phyloP scores from a whole-genome alignment of 2,888 invertebrate genomes.

The Cryptocephalus moraei region DNA sequence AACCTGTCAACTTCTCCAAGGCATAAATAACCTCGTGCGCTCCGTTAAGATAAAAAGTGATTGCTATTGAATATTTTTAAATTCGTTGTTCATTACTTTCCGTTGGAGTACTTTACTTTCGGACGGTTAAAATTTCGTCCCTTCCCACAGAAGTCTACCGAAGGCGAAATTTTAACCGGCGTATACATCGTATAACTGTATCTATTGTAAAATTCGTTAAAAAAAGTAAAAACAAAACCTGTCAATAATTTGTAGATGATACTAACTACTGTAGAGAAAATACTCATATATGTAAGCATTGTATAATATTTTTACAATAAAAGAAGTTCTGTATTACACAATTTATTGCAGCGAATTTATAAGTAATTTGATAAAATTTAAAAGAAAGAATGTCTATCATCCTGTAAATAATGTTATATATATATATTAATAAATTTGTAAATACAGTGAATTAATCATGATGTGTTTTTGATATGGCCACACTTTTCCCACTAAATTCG shows the following conservation, averaged over 20 bases:
- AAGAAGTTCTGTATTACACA: slow-evolving; percentile 22
- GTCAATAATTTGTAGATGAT: slow-evolving; percentile 22
- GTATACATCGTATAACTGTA: slow-evolving; percentile 13
- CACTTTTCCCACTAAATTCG: too few species aligned
- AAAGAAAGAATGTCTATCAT: slow-evolving; percentile 6
- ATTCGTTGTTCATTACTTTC: too few species aligned
- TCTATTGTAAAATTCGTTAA: slow-evolving; percentile 9
- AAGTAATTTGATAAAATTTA: slow-evolving; percentile 13
- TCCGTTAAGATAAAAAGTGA: too few species aligned
- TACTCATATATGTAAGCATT: slow-evolving; percentile 7
- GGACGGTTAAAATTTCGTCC: too few species aligned
- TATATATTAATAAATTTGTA: slow-evolving; percentile 3
- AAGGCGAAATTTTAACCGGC: too few species aligned
- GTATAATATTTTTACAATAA: slow-evolving; percentile 27
- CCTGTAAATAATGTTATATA: slow-evolving; percentile 15
- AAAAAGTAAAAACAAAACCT: too few species aligned
- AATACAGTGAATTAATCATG: slow-evolving; percentile 5
- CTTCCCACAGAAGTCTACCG: too few species aligned
- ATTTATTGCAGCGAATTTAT: slow-evolving; percentile 31
- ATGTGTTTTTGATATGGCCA: too few species aligned
- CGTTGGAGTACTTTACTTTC: too few species aligned
- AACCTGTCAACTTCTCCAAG: too few species aligned
- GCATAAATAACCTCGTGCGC: too few species aligned
- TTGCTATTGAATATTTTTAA: too few species aligned
- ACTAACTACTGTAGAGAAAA: slow-evolving; percentile 13